A percentile compares a stretch with the other conserved stretches of the same genome.
Conservation (phyloP, 1,140 invertebrate genomes). For the Drosophila melanica region DNA sequence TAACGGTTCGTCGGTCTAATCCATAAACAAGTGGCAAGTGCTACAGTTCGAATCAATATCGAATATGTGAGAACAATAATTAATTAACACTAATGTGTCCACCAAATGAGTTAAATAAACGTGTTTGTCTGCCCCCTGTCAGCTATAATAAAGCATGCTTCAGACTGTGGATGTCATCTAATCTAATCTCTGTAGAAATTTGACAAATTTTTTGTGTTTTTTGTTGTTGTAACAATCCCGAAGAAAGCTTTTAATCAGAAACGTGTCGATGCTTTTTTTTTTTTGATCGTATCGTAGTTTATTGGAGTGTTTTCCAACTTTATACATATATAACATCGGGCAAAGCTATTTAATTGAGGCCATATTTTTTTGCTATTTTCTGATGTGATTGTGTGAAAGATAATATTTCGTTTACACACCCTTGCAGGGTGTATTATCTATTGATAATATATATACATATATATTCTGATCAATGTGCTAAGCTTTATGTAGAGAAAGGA, state of each 20-base stretch:
- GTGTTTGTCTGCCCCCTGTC: neutral
- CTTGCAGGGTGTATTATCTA: no score
- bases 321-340: no score
- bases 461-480: no score
- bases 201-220: neutral
- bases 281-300: conserved; percentile 4
- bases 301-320: conserved; percentile 5
- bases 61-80: conserved; percentile 2
- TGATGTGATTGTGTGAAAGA: no score
- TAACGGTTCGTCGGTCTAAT: neutral
- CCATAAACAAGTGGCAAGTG: neutral
- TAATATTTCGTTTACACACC: no score
- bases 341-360: neutral
- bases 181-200: conserved; percentile 31
- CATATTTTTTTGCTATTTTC: neutral
- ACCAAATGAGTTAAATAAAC: conserved; percentile 10
- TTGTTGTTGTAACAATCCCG: neutral
- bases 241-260: conserved; percentile 28
- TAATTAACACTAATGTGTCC: conserved; percentile 18
- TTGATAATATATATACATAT: no score
- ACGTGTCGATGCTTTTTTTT: conserved; percentile 1
- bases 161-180: conserved; percentile 4
- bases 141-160: neutral
- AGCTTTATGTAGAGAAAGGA: no score
- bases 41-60: neutral